These are phyloP conservation scores for Merluccius polli DNA, from an alignment of 2,797 vertebrate genomes.

Conservation along the genomic window DNA sequence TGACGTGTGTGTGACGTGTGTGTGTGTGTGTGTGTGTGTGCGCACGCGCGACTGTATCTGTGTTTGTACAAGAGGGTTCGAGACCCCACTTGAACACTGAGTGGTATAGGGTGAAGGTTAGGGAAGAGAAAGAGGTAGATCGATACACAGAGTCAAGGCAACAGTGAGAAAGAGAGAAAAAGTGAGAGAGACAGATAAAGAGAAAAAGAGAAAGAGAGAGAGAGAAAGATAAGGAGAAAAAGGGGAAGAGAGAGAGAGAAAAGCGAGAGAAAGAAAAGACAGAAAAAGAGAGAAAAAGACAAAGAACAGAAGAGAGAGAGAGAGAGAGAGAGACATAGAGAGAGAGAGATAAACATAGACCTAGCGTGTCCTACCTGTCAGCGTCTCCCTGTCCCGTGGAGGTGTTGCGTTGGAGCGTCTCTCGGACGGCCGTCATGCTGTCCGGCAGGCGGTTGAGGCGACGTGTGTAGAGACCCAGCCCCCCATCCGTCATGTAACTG, in stretches of 20 bases:
- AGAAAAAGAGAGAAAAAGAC: too few species aligned
- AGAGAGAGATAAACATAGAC: neutral
- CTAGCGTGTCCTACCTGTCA: conserved; percentile 80
- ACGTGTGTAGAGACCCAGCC: conserved; percentile 88
- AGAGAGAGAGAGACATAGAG: too few species aligned
- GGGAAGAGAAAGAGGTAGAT: too few species aligned
- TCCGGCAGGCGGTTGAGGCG: conserved; percentile 89
- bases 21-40: neutral
- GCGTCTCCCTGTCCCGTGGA: conserved; percentile 88
- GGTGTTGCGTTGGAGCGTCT: conserved; percentile 83
- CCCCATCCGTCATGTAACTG: conserved; percentile 96
- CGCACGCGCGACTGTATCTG: too few species aligned
- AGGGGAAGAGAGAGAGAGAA: too few species aligned
- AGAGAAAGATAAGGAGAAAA: too few species aligned
- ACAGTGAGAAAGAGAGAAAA: neutral
- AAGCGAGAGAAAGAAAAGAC: too few species aligned
- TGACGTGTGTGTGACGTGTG: neutral
- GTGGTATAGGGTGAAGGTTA: too few species aligned
- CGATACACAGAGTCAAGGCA: neutral
- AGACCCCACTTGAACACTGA: neutral
- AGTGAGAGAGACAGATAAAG: too few species aligned
- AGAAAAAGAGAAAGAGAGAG: too few species aligned
- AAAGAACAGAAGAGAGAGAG: too few species aligned
- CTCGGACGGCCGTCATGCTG: conserved; percentile 87
- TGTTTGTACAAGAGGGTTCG: neutral